A percentile compares a stretch with the other conserved stretches of the same genome.
Conservation (phyloP, 2,113 vertebrate species). For the Eurypyga helias region DNA sequence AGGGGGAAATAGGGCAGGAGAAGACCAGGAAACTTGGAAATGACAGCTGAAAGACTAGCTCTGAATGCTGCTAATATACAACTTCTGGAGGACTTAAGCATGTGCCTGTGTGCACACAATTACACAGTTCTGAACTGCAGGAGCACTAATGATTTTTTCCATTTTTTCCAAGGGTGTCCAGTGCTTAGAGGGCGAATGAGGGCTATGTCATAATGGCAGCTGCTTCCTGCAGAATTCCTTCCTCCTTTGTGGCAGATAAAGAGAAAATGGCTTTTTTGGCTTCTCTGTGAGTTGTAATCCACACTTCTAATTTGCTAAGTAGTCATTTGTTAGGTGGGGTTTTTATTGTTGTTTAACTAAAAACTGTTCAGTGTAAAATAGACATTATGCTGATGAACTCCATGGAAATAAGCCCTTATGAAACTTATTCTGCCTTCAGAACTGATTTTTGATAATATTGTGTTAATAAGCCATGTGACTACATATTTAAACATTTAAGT, state of each 20-base stretch:
- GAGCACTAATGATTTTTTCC: not conserved
- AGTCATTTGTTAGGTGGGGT: not conserved
- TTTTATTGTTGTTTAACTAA: not conserved
- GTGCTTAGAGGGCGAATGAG: not conserved
- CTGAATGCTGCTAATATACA: not conserved
- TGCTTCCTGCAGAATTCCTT: not conserved
- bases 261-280: not conserved
- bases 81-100: not conserved
- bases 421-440: not conserved
- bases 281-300: not conserved
- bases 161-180: not conserved
- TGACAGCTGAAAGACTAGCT: rapidly evolving
- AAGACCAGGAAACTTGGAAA: not conserved
- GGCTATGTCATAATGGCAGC: not conserved
- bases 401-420: not conserved
- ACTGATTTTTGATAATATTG: not conserved
- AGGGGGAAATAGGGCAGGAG: not conserved
- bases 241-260: not conserved
- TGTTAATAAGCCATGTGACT: not conserved
- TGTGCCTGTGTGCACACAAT: rapidly evolving
- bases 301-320: not conserved
- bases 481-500: not conserved
- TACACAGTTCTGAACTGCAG: not conserved
- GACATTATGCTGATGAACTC: not conserved
- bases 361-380: not conserved